Conservation (phyloP, 2,797 vertebrate genomes). For the Spea hammondii region DNA sequence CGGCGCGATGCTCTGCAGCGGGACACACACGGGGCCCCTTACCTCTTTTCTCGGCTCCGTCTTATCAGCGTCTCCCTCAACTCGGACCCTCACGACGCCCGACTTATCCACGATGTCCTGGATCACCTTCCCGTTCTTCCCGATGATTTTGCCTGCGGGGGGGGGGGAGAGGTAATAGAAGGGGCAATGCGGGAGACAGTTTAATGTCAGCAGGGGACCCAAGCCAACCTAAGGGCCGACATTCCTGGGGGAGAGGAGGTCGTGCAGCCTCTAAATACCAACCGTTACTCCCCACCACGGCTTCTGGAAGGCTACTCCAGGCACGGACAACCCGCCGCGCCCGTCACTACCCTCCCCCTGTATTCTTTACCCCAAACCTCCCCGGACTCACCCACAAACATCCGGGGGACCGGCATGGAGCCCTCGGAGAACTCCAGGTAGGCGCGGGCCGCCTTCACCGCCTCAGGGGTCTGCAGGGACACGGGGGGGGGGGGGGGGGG, state of each 20-base stretch:
- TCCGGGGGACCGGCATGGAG: slow-evolving; percentile 87
- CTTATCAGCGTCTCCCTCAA: slow-evolving; percentile 91
- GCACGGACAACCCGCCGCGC: too few relatives aligned
- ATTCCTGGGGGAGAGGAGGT: too few relatives aligned
- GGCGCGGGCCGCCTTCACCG: slow-evolving; percentile 85
- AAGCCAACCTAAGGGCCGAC: too few relatives aligned
- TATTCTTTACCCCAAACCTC: too few relatives aligned
- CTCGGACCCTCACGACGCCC: slow-evolving; percentile 87
- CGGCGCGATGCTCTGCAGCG: too few relatives aligned
- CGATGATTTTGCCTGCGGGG: slow-evolving; percentile 84
- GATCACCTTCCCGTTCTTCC: slow-evolving; percentile 90
- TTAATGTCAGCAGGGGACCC: too few relatives aligned
- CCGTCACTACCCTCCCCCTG: too few relatives aligned
- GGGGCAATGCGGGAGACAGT: too few relatives aligned
- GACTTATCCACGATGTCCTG: slow-evolving; percentile 95
- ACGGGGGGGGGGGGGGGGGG: too few relatives aligned
- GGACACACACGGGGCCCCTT: slow-evolving; percentile 45
- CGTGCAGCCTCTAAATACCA: too few relatives aligned
- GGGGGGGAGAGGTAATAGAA: neutral
- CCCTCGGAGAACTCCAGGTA: slow-evolving; percentile 90
- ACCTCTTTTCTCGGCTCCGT: slow-evolving; percentile 87
- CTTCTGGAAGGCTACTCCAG: too few relatives aligned
- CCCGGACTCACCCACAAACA: slow-evolving; percentile 82
- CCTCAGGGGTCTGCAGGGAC: slow-evolving; percentile 78
- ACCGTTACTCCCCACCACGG: too few relatives aligned